Evolutionary conservation across 1,140 invertebrate genomes (phyloP).

Genomic region (Cydia strobilella): DNA sequence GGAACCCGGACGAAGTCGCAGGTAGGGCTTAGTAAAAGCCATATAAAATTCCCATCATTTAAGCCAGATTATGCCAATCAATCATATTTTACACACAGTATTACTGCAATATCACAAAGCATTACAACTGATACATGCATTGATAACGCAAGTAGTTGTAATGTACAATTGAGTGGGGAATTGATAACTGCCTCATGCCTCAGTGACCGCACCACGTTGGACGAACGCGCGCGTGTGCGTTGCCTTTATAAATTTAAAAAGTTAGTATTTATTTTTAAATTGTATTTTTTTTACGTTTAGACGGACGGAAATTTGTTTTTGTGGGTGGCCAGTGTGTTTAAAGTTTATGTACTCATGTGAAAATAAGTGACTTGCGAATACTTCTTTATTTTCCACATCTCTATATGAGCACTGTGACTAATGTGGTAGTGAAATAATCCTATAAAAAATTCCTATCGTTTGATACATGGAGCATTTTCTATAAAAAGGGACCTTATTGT

Average conservation of each 20-base stretch:
- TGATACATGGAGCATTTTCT: no score
- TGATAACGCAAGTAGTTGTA: constrained; percentile 65
- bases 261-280: constrained; percentile 37
- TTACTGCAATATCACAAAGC: constrained; percentile 51
- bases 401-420: no score
- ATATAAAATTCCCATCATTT: not conserved
- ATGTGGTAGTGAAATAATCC: no score
- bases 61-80: constrained; percentile 38
- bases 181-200: constrained; percentile 54
- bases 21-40: no score
- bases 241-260: constrained; percentile 41
- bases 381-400: no score
- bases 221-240: constrained; percentile 37
- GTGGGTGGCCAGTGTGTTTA: no score
- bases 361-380: no score
- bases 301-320: not conserved
- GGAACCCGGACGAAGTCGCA: no score
- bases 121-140: constrained; percentile 59
- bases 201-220: constrained; percentile 54
- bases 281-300: constrained; percentile 18
- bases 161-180: constrained; percentile 42
- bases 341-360: no score
- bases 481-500: no score
- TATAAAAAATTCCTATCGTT: no score
- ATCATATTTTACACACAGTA: constrained; percentile 51